Evolutionary conservation across 2,888 invertebrate genomes (phyloP).

Genomic region (Dryococelus australis): DNA sequence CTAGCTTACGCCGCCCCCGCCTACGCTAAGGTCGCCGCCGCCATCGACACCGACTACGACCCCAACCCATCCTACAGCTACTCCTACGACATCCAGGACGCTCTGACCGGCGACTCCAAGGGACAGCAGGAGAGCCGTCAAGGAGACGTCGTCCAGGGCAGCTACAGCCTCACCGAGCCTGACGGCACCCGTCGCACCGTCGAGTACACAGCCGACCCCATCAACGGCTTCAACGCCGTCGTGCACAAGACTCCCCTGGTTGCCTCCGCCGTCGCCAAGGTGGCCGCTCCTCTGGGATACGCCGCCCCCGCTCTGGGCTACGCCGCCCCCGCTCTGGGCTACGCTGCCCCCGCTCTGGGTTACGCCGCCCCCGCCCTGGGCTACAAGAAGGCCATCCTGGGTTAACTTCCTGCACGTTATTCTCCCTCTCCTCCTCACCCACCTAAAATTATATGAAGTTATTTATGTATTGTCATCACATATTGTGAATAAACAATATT

Average conservation of each 20-base stretch:
- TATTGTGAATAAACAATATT: conserved; percentile 16
- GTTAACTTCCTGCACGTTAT: neutral
- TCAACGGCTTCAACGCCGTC: conserved; percentile 49
- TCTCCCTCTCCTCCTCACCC: too few species aligned
- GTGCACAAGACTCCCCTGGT: conserved; percentile 39
- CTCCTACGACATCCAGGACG: conserved; percentile 47
- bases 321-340: conserved; percentile 54
- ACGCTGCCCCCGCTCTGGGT: too few species aligned
- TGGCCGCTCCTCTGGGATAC: conserved; percentile 33
- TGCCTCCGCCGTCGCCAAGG: conserved; percentile 29
- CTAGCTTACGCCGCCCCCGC: conserved; percentile 33
- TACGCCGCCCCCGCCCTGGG: conserved; percentile 54
- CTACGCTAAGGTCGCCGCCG: conserved; percentile 45
- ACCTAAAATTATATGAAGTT: too few species aligned
- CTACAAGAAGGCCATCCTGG: conserved; percentile 18
- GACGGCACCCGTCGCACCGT: conserved; percentile 46
- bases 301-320: conserved; percentile 44
- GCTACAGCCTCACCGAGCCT: conserved; percentile 45
- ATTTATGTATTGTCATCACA: neutral
- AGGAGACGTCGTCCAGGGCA: conserved; percentile 47
- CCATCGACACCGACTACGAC: too few species aligned
- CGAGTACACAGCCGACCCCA: conserved; percentile 47
- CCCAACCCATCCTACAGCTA: too few species aligned
- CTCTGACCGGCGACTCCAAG: conserved; percentile 47
- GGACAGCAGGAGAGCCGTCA: conserved; percentile 45